Evolutionary conservation across 2,113 vertebrate genomes (phyloP).

Genomic region (Elephantulus edwardii): DNA sequence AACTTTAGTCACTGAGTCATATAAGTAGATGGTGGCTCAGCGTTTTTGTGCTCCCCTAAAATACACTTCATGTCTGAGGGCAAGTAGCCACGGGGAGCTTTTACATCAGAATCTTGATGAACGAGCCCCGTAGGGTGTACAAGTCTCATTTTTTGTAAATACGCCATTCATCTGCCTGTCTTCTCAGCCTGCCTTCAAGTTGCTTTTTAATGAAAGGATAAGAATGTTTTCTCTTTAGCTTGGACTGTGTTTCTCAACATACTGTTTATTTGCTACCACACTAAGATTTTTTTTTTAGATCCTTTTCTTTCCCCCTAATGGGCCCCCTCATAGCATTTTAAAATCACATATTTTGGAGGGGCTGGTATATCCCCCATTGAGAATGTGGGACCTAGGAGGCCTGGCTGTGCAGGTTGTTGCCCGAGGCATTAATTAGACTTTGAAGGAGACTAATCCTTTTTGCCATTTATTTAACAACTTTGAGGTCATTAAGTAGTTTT

Average conservation of each 20-base stretch:
- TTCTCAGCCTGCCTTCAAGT: neutral
- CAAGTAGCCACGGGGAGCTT: neutral
- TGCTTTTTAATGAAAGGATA: neutral
- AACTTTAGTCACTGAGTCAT: neutral
- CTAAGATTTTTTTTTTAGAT: neutral
- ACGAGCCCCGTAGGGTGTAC: neutral
- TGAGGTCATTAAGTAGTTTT: neutral
- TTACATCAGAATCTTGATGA: neutral
- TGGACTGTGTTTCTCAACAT: neutral
- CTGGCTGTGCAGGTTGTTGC: neutral
- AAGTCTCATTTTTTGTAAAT: neutral
- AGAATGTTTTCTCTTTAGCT: neutral
- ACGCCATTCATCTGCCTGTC: neutral
- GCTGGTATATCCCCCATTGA: neutral
- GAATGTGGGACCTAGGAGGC: neutral
- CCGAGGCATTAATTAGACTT: neutral
- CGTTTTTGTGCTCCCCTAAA: neutral
- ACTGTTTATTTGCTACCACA: neutral
- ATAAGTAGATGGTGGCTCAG: neutral
- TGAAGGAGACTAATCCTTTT: neutral
- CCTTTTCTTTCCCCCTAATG: too few species aligned
- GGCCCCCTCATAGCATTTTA: neutral
- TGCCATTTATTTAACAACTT: neutral
- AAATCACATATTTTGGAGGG: neutral
- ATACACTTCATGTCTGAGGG: neutral